Percentiles rank a stretch among this genome's conserved stretches.
Conservation (phyloP, 2,888 invertebrate species). For the Drosophila antonietae region DNA sequence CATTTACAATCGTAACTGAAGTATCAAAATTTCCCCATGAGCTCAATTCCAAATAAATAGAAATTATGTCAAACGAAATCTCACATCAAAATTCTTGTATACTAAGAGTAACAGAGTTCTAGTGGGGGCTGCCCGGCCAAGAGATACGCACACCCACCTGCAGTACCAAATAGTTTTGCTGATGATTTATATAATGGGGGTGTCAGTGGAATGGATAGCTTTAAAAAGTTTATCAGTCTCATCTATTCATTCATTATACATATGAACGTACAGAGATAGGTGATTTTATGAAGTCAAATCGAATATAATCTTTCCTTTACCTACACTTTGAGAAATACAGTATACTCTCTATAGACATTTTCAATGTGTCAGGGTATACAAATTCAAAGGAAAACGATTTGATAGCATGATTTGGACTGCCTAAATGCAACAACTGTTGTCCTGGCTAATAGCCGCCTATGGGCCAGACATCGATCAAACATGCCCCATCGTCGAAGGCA, state of each 20-base stretch:
- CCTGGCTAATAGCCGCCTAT: slow-evolving; percentile 35
- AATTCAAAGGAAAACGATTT: slow-evolving; percentile 35
- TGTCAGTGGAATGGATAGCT: neutral
- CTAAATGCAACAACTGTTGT: slow-evolving; percentile 42
- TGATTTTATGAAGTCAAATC: neutral
- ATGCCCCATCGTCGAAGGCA: slow-evolving; percentile 19
- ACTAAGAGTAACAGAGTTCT: too few species aligned
- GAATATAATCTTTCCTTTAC: neutral
- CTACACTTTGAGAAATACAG: neutral
- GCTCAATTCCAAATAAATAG: slow-evolving; percentile 69
- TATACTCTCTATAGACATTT: neutral
- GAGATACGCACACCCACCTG: neutral
- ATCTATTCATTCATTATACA: neutral
- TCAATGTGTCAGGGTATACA: neutral
- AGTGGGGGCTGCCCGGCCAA: neutral
- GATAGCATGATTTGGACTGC: slow-evolving; percentile 51
- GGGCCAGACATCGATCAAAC: slow-evolving; percentile 73
- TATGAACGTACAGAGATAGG: too few species aligned
- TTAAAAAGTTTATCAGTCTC: neutral
- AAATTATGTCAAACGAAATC: slow-evolving; percentile 76
- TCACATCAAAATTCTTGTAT: slow-evolving; percentile 45
- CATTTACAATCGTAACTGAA: slow-evolving; percentile 24
- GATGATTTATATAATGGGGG: neutral
- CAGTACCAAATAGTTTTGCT: neutral
- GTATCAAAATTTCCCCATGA: slow-evolving; percentile 57